Conservation (phyloP, 2,113 vertebrate genomes). For the Poicephalus meyeri region DNA sequence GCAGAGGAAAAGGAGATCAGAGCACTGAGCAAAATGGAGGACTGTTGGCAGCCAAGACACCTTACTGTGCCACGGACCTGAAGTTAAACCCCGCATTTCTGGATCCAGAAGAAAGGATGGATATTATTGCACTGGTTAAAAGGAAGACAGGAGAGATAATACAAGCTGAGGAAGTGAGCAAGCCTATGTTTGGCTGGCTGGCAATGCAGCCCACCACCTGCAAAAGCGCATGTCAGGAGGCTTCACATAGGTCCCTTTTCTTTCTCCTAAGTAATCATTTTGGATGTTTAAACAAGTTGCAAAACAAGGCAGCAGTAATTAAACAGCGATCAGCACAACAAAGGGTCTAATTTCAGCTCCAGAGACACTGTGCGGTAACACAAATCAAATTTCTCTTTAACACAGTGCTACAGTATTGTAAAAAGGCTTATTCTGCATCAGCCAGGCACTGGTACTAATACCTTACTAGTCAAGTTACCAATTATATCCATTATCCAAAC, state of each 20-base stretch:
- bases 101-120: not conserved
- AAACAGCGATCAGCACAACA: rapidly evolving
- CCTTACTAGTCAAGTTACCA: not conserved
- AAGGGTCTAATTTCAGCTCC: not conserved
- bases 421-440: not conserved
- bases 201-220: not conserved
- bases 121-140: rapidly evolving
- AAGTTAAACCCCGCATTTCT: rapidly evolving
- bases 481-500: not conserved
- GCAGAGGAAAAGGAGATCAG: not conserved
- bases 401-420: too few species aligned
- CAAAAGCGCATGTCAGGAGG: not conserved
- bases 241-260: too few species aligned
- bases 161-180: not conserved
- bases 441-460: not conserved
- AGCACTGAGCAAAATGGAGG: not conserved
- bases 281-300: not conserved
- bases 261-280: rapidly evolving
- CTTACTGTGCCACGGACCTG: not conserved
- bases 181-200: rapidly evolving
- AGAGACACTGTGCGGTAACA: not conserved
- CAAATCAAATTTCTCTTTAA: not conserved
- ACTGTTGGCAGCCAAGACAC: too few species aligned
- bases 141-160: not conserved
- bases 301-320: rapidly evolving